Evolutionary conservation across 2,888 invertebrate genomes (phyloP).

Genomic region (Dendrolimus pini): DNA sequence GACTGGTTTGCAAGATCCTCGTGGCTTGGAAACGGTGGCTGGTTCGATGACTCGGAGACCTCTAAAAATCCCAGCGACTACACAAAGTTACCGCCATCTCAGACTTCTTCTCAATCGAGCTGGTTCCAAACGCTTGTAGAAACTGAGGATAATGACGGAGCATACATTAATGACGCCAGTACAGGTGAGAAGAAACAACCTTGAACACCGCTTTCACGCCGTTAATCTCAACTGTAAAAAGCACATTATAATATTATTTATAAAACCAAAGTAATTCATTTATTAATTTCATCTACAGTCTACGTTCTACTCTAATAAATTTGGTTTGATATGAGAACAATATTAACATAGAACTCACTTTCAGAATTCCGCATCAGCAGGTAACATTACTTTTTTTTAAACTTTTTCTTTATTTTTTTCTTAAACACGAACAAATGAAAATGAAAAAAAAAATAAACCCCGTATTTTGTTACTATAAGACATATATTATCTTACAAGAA

Average conservation of each 20-base stretch:
- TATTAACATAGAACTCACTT: background rate
- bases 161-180: slow-evolving; percentile 24
- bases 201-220: background rate
- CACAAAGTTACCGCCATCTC: slow-evolving; percentile 42
- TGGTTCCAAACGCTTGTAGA: slow-evolving; percentile 65
- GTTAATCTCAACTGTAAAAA: slow-evolving; percentile 1
- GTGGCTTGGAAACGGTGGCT: slow-evolving; percentile 65
- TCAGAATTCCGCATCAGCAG: background rate
- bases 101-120: slow-evolving; percentile 35
- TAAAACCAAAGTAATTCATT: slow-evolving; percentile 1
- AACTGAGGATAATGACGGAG: slow-evolving; percentile 51
- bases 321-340: background rate
- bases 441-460: too few species aligned
- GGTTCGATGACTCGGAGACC: slow-evolving; percentile 49
- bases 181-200: slow-evolving; percentile 18
- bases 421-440: too few species aligned
- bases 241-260: background rate
- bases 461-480: too few species aligned
- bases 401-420: too few species aligned
- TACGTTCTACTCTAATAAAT: slow-evolving; percentile 9
- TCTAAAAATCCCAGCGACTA: slow-evolving; percentile 29
- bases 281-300: slow-evolving; percentile 2
- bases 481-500: too few species aligned
- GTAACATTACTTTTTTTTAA: background rate
- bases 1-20: slow-evolving; percentile 50